Percentiles rank a stretch among this genome's conserved stretches.
Evolutionary conservation across 2,888 invertebrate genomes (phyloP).

Genomic region (Argyresthia goedartella): DNA sequence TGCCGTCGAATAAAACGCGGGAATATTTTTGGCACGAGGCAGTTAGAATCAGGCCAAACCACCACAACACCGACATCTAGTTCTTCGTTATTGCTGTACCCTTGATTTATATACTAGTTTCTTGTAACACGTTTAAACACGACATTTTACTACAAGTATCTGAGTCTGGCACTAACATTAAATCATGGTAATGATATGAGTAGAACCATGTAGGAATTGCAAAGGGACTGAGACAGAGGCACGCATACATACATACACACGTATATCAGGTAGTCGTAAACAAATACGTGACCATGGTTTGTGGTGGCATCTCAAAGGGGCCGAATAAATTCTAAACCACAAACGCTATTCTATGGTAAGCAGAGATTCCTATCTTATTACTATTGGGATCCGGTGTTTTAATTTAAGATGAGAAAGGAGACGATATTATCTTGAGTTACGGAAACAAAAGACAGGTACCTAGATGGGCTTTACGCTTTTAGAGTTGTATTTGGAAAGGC

Average conservation of each 20-base stretch:
- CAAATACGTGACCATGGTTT: neutral
- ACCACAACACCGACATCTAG: neutral
- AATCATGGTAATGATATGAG: neutral
- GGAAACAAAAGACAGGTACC: too few relatives aligned
- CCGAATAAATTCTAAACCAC: neutral
- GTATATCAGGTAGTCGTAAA: constrained; percentile 1
- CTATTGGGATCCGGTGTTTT: neutral
- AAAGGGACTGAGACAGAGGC: neutral
- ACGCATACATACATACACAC: too few relatives aligned
- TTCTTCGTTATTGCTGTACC: neutral
- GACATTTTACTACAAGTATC: too few relatives aligned
- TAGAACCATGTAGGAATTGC: neutral
- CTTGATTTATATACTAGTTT: neutral
- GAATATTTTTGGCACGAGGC: constrained; percentile 47
- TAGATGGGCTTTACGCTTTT: too few relatives aligned
- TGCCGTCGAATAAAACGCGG: constrained; percentile 35
- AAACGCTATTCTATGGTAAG: neutral
- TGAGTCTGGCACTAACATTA: too few relatives aligned
- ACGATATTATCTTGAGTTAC: too few relatives aligned
- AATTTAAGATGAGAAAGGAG: neutral
- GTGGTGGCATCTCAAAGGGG: neutral
- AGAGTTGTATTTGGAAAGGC: too few relatives aligned
- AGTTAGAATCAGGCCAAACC: constrained; percentile 35
- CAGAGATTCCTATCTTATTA: neutral
- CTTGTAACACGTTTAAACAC: too few relatives aligned